Percentiles rank a stretch among this genome's conserved stretches.
Evolutionary conservation across 2,797 vertebrate genomes (phyloP).

Genomic region (Gouania willdenowi): DNA sequence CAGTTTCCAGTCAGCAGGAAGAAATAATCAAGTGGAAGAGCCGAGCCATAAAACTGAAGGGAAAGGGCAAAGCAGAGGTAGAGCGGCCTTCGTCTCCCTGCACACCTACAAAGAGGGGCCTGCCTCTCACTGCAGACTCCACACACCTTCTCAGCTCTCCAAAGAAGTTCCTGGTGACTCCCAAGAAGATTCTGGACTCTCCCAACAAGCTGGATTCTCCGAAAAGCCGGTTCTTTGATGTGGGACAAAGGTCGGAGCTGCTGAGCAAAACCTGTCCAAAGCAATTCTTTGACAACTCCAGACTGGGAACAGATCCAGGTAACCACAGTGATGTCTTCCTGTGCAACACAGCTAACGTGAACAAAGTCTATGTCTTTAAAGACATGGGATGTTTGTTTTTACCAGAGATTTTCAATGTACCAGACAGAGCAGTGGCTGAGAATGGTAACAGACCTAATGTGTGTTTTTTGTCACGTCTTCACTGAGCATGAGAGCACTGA

Average conservation of each 20-base stretch:
- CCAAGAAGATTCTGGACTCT: too few relatives aligned
- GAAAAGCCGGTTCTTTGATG: constrained; percentile 66
- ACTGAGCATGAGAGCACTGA: too few relatives aligned
- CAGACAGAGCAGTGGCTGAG: too few relatives aligned
- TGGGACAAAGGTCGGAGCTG: constrained; percentile 7
- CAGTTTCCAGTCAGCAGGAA: constrained; percentile 57
- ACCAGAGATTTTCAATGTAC: too few relatives aligned
- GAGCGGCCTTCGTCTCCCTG: constrained; percentile 24
- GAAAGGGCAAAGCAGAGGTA: constrained; percentile 14
- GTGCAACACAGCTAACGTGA: too few relatives aligned
- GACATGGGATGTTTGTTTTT: too few relatives aligned
- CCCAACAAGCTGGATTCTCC: constrained; percentile 18
- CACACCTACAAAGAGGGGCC: constrained; percentile 52
- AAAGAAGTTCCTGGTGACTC: constrained; percentile 14
- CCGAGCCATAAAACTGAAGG: constrained; percentile 61
- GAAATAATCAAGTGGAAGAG: constrained; percentile 72
- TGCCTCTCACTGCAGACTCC: neutral
- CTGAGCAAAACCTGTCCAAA: constrained; percentile 42
- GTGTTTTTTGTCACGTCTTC: too few relatives aligned
- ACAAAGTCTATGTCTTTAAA: too few relatives aligned
- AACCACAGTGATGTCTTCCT: too few relatives aligned
- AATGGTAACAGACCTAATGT: too few relatives aligned
- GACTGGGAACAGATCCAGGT: constrained; percentile 66
- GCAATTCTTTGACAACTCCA: constrained; percentile 78
- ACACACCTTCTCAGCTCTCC: constrained; percentile 18